phyloP scores from a whole-genome alignment of 2,797 vertebrate genomes.

The Paguma larvata region DNA sequence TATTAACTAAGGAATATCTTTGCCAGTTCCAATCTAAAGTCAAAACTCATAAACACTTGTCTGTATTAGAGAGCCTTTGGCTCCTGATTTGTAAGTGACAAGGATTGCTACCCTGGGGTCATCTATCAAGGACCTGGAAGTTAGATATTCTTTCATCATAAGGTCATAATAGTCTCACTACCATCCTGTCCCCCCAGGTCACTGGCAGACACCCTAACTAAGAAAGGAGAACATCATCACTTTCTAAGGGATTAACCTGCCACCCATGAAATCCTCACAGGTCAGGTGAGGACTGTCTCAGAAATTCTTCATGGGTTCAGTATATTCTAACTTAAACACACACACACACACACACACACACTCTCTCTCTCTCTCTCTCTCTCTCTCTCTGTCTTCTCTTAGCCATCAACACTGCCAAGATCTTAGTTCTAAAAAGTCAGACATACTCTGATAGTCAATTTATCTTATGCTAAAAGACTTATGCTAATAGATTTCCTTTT shows the following conservation, averaged over 20 bases:
- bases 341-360: not conserved
- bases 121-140: not conserved
- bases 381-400: not conserved
- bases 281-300: not conserved
- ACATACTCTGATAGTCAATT: not conserved
- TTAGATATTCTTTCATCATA: not conserved
- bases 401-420: not conserved
- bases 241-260: not conserved
- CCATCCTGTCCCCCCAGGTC: not conserved
- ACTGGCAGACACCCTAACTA: not conserved
- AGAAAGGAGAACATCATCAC: not conserved
- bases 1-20: not conserved
- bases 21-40: not conserved
- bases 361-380: no score
- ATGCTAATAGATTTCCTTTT: not conserved
- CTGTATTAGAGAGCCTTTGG: not conserved
- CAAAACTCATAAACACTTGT: not conserved
- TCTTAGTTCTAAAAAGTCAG: not conserved
- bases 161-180: not conserved
- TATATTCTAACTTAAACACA: not conserved
- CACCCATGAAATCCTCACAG: not conserved
- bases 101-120: not conserved
- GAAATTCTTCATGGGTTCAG: not conserved
- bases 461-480: not conserved
- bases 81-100: not conserved